Base-by-base conservation (phyloP, 2,888 invertebrate genomes). In the Doris montereyensis region DNA sequence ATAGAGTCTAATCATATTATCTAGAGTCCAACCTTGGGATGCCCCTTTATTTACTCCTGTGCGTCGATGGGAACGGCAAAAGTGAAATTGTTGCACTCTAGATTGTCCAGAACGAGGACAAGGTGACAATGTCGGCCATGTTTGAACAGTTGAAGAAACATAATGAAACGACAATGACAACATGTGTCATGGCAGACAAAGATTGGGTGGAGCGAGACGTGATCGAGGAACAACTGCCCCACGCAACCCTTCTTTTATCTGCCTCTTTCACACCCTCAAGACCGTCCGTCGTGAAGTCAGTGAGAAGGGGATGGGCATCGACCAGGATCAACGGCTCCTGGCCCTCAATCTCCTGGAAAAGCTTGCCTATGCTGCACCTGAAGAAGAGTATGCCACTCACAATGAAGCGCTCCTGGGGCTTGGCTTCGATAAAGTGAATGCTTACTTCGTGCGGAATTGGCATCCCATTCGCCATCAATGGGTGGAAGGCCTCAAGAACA, bases 191-290 rank as follows among this genome's bases (percentile, higher is more conserved):
- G 74, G 77, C 81, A 13, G 81, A 84, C 65, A 84, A 84, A 35
- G 84, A 84, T 35, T 82, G 83, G 83, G 62, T 65, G 0, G 80
- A 82, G 32, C 13, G 81, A 32, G 79, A 72, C 24, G 79, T 79
- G 10, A 35, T 82, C 3, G 67, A 34, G 13, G 79, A 81, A 72
- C 71, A 78, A 52, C 26, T 84, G 32, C 81, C 80, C 17, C 21
- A 79, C 1, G 83, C 82, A 34, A 30, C 35, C 0, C 52, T 83
- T 17, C 84, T 68, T n/a, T n/a, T 24, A 82, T 84, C 26, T 84
- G 81, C 62, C 67, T 84, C 3, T 84, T 84, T 60, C 83, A 83
- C 76, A 79, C 77, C 2, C 28, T 84, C 72, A 30, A 71, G n/a
- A 82, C 60, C 13, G 80, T 83, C 58, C 67, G 62, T 24, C 26